These are phyloP conservation scores for Dicrostonyx torquatus DNA, from an alignment of 2,797 vertebrate species.

Conservation along the genomic window DNA sequence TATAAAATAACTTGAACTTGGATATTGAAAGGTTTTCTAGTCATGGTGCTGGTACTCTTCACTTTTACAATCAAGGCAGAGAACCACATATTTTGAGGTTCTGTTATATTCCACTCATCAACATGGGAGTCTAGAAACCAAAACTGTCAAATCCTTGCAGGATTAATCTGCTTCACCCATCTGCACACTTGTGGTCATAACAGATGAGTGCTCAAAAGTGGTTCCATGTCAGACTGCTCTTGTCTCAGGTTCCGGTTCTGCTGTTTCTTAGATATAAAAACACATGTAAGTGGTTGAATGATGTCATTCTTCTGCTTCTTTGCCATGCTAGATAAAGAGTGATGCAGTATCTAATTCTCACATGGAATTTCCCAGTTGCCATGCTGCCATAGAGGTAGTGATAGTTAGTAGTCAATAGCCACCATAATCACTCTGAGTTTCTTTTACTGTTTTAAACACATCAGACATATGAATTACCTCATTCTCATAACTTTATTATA, in stretches of 20 bases:
- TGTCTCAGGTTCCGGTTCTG: background rate
- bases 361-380: background rate
- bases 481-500: background rate
- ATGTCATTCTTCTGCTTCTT: background rate
- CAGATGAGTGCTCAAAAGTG: background rate
- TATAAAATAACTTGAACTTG: background rate
- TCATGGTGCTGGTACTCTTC: background rate
- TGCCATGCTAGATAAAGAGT: background rate
- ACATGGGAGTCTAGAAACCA: background rate
- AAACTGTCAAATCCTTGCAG: background rate
- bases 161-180: background rate
- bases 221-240: background rate
- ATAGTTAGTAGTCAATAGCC: background rate
- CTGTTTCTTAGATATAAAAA: background rate
- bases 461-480: background rate
- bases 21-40: background rate
- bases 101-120: background rate
- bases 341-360: background rate
- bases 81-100: background rate
- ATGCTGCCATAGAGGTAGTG: background rate
- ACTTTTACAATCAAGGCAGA: background rate
- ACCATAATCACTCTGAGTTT: background rate
- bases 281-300: background rate
- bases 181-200: background rate
- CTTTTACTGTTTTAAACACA: background rate